Evolutionary conservation across 2,797 vertebrate species (phyloP).

Genomic region (Chromobotia macracanthus): DNA sequence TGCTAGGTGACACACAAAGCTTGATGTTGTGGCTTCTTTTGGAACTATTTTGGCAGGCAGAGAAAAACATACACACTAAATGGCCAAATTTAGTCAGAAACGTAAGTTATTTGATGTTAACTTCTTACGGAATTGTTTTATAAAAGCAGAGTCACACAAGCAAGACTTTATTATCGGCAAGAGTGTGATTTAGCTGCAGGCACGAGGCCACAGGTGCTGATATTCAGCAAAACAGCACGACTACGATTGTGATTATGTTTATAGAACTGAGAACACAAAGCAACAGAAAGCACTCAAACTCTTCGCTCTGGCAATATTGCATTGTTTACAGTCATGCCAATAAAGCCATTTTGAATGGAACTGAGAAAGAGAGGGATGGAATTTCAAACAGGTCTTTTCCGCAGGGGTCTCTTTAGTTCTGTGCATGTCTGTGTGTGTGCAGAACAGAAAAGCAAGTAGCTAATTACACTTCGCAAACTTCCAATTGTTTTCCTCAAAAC

Average conservation of each 20-base stretch:
- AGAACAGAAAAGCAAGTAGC: background rate
- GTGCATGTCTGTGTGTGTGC: background rate
- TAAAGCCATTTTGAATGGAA: background rate
- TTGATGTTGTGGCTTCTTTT: no score
- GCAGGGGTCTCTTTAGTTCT: background rate
- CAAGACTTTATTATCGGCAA: background rate
- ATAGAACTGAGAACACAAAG: background rate
- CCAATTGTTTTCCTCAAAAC: conserved; percentile 15
- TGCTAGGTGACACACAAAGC: no score
- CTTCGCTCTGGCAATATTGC: background rate
- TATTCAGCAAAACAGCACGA: no score
- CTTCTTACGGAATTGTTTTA: background rate
- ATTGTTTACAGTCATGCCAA: background rate
- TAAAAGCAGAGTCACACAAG: background rate
- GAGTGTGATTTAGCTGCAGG: background rate
- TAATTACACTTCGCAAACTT: conserved; percentile 21
- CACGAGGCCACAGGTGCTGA: background rate
- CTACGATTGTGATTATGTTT: background rate
- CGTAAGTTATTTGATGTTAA: background rate
- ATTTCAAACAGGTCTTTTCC: background rate
- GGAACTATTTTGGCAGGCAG: no score
- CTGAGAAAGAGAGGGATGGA: background rate
- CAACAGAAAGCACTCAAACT: background rate
- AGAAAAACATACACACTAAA: no score
- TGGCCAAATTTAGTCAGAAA: background rate